Evolutionary conservation across 1,140 invertebrate genomes (phyloP).

Genomic region (Micrasema minimum): DNA sequence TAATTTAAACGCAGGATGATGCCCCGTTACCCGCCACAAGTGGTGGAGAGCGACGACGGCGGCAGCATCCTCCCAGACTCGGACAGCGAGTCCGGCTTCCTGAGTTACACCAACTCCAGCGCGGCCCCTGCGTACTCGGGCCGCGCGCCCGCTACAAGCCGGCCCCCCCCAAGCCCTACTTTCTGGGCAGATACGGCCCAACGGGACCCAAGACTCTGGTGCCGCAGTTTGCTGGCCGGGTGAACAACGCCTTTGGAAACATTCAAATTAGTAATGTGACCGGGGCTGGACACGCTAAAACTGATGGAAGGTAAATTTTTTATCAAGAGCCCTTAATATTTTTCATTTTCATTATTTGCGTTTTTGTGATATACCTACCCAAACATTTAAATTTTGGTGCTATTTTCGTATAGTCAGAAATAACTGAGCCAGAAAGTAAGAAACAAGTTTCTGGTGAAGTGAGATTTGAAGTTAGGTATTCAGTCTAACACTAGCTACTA

Average conservation of each 20-base stretch:
- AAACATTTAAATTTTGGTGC: too few species aligned
- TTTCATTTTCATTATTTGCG: too few species aligned
- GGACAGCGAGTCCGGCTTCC: neutral
- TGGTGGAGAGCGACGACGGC: neutral
- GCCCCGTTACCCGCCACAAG: too few species aligned
- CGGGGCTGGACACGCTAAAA: neutral
- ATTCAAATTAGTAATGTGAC: constrained; percentile 28
- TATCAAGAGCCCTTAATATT: too few species aligned
- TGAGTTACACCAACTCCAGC: neutral
- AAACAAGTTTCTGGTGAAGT: too few species aligned
- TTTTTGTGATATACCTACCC: too few species aligned
- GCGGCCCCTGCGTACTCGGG: neutral
- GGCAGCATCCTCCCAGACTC: neutral
- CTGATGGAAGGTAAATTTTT: too few species aligned
- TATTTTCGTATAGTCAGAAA: too few species aligned
- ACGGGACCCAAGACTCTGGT: neutral
- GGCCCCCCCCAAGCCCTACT: neutral
- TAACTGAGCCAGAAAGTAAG: too few species aligned
- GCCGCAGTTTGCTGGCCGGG: neutral
- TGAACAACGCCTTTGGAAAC: constrained; percentile 13
- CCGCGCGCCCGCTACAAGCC: neutral
- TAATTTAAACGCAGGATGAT: too few species aligned
- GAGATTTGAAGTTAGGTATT: too few species aligned
- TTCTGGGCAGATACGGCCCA: constrained; percentile 10
- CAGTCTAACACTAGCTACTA: too few species aligned